phyloP scores from a whole-genome alignment of 1,140 invertebrate genomes.

The Lamellibrachia luymesi region DNA sequence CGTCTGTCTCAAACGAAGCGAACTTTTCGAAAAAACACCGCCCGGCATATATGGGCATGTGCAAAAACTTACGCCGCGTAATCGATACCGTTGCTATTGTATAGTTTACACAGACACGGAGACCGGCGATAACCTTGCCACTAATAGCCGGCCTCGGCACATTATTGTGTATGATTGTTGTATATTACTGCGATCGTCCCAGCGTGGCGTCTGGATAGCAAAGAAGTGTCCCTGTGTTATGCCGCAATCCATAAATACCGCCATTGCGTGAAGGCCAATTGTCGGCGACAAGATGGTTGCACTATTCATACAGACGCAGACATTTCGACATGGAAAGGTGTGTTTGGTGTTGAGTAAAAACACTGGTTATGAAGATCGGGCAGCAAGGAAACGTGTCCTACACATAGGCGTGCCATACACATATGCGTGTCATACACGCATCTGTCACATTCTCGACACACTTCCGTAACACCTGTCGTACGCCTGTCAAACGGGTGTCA shows the following conservation, averaged over 20 bases:
- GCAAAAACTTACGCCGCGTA: background rate
- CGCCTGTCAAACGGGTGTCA: background rate
- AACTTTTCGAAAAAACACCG: background rate
- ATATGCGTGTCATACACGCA: background rate
- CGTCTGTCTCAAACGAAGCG: background rate
- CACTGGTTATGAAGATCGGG: background rate
- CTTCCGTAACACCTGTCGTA: background rate
- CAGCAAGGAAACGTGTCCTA: background rate
- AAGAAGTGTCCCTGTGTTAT: background rate
- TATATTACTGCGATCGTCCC: background rate
- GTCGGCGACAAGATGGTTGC: background rate
- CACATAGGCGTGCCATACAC: background rate
- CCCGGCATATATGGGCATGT: background rate
- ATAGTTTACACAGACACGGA: background rate
- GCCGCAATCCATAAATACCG: background rate
- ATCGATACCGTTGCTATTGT: background rate
- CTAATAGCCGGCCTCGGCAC: background rate
- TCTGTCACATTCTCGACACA: background rate
- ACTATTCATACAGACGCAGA: background rate
- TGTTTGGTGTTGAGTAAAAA: background rate
- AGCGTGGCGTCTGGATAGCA: background rate
- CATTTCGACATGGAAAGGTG: background rate
- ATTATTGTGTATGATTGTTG: constrained; percentile 1
- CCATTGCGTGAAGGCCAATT: background rate
- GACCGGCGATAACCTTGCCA: background rate